phyloP scores from a whole-genome alignment of 2,888 invertebrate species.

The Eristalis pertinax region DNA sequence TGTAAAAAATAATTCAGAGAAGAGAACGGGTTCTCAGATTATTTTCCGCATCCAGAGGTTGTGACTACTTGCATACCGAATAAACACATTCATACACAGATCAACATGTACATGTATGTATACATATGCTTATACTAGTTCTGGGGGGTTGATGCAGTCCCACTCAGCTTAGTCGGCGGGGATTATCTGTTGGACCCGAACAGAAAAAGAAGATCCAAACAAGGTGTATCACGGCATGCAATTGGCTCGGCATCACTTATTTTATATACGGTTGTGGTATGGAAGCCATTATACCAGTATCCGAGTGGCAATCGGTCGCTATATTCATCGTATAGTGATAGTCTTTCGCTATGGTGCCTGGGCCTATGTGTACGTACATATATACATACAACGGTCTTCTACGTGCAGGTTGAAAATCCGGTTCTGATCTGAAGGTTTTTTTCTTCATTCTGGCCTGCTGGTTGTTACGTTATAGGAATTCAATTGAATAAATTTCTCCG shows the following conservation, averaged over 20 bases:
- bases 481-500: conserved; percentile 66
- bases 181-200: conserved; percentile 36
- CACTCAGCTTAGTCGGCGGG: conserved; percentile 2
- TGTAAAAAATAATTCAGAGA: conserved; percentile 40
- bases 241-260: conserved; percentile 51
- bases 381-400: background rate
- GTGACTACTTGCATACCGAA: background rate
- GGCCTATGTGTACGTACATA: background rate
- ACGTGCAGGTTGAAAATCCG: conserved; percentile 39
- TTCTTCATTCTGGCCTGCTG: conserved; percentile 17
- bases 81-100: background rate
- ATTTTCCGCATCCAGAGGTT: conserved; percentile 56
- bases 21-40: conserved; percentile 58
- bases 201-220: conserved; percentile 4
- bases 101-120: background rate
- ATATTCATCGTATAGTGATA: conserved; percentile 1
- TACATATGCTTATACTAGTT: conserved; percentile 13
- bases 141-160: conserved; percentile 40
- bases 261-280: conserved; percentile 15
- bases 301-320: conserved; percentile 12
- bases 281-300: background rate
- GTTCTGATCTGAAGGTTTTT: conserved; percentile 28
- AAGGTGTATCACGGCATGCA: conserved; percentile 61
- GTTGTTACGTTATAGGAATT: conserved; percentile 49
- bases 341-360: background rate